A percentile compares a stretch with the other conserved stretches of the same genome.
These are phyloP conservation scores for Himalopsyche tibetana DNA, from an alignment of 2,888 invertebrate genomes.

Conservation along the genomic window DNA sequence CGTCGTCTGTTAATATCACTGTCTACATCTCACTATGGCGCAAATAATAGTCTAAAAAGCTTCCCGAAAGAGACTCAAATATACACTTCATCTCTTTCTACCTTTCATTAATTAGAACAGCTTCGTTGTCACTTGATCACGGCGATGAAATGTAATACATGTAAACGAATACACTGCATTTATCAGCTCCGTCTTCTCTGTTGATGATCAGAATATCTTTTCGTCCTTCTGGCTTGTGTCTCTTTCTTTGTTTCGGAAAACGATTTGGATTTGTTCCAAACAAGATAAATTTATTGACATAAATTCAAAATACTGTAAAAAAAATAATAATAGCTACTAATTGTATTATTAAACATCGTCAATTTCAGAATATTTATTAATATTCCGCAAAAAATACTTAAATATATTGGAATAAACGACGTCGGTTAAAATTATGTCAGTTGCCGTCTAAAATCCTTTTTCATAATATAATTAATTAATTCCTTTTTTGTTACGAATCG, in stretches of 20 bases:
- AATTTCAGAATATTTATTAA: no score
- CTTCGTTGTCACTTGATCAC: constrained; percentile 28
- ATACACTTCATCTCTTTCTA: not conserved
- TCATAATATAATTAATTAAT: no score
- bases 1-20: not conserved
- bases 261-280: constrained; percentile 8
- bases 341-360: no score
- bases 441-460: no score
- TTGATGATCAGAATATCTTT: not conserved
- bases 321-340: no score
- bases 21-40: not conserved
- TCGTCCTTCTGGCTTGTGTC: not conserved
- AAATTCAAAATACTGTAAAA: not conserved
- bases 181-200: not conserved
- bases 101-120: not conserved
- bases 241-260: constrained; percentile 8
- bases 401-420: no score
- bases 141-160: not conserved
- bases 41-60: not conserved
- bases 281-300: not conserved
- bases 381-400: no score
- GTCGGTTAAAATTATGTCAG: no score
- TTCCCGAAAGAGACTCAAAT: constrained; percentile 14
- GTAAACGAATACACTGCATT: constrained; percentile 13
- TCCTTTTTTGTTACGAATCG: no score